These are phyloP conservation scores for human DNA, from an alignment of 2,113 vertebrate species.

Conservation along the genomic window GRCh38 chrX:95883501-95884000, in stretches of 20 bases:
- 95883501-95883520: neutral
- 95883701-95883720: neutral
- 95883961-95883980: slow-evolving; percentile 65
- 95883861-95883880: slow-evolving; percentile 42
- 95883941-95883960: slow-evolving; percentile 61
- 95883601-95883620: neutral
- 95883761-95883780: neutral
- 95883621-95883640: neutral
- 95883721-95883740: slow-evolving; percentile 48
- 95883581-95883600: neutral
- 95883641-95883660: neutral
- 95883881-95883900: slow-evolving; percentile 45
- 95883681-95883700: slow-evolving; percentile 1
- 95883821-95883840: slow-evolving; percentile 20
- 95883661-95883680: neutral
- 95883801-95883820: slow-evolving; percentile 50
- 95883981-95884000: slow-evolving; percentile 23
- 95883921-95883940: slow-evolving; percentile 41
- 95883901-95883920: neutral
- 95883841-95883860: neutral
- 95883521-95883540: neutral
- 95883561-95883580: neutral
- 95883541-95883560: slow-evolving; percentile 18
- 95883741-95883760: neutral
- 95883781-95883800: slow-evolving; percentile 43